Evolutionary conservation across 2,888 invertebrate species (phyloP).

Genomic region (Anoplius nigerrimus): DNA sequence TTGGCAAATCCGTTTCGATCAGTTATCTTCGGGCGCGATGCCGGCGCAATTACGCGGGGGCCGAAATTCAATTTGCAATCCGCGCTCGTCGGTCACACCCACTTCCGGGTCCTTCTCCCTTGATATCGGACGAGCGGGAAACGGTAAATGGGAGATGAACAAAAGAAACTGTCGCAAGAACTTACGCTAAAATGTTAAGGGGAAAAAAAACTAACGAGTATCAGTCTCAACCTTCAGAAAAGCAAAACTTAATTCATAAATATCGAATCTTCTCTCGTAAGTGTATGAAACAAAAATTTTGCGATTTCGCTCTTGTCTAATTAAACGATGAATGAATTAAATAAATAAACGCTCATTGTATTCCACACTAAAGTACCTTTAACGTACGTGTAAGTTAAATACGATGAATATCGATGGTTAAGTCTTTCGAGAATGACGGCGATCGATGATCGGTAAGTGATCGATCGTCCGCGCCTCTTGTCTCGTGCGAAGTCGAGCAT

Average conservation of each 20-base stretch:
- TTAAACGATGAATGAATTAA: constrained; percentile 17
- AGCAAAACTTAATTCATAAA: no score
- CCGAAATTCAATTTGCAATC: no score
- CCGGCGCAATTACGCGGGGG: background rate
- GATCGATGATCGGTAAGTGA: background rate
- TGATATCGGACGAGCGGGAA: no score
- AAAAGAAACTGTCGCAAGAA: no score
- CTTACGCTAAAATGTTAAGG: no score
- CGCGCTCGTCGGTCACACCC: no score
- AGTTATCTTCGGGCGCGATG: background rate
- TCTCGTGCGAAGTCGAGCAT: no score
- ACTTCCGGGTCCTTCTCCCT: no score
- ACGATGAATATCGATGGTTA: background rate
- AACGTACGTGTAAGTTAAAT: no score
- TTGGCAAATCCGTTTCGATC: background rate
- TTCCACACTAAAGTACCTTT: constrained; percentile 12
- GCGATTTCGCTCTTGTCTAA: constrained; percentile 51
- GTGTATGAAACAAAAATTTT: constrained; percentile 47
- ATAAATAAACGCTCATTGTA: constrained; percentile 23
- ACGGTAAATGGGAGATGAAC: no score
- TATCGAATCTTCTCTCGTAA: constrained; percentile 45
- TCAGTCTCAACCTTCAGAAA: no score
- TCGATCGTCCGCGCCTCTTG: background rate
- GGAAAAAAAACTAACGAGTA: no score
- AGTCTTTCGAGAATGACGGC: background rate